Conservation (phyloP, 2,797 vertebrate species). For the Smutsia temminckii region DNA sequence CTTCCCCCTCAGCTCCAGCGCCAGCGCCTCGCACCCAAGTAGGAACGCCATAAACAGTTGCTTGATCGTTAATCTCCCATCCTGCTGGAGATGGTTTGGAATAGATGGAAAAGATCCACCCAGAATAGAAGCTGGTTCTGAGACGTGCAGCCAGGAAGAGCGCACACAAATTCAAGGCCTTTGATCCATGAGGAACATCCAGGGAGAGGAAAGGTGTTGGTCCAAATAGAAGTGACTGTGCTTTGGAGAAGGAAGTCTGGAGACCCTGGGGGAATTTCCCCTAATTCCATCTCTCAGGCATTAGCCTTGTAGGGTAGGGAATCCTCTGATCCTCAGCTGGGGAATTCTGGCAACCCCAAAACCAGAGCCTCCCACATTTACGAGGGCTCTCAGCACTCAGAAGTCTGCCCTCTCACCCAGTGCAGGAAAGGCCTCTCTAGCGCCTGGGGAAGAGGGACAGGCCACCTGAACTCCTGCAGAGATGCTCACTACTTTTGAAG, state of each 20-base stretch:
- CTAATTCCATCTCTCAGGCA: neutral
- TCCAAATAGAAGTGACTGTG: neutral
- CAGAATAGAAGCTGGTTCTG: neutral
- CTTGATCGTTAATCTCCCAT: neutral
- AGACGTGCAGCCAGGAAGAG: neutral
- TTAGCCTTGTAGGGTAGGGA: neutral
- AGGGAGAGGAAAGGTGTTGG: neutral
- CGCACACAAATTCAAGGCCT: neutral
- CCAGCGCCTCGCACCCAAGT: too few species aligned
- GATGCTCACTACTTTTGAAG: neutral
- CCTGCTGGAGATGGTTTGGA: neutral
- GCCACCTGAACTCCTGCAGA: too few species aligned
- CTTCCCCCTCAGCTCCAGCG: neutral
- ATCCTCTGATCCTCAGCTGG: neutral
- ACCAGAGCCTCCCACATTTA: neutral
- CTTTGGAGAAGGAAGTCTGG: neutral
- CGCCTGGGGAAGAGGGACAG: neutral
- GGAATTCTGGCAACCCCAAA: neutral
- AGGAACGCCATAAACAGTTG: neutral
- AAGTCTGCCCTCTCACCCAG: neutral
- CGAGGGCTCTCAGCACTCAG: neutral
- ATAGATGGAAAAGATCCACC: neutral
- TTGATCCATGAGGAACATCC: neutral
- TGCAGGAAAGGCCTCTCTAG: neutral
- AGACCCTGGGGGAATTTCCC: neutral